These are phyloP conservation scores for Hylaeus anthracinus DNA, from an alignment of 1,140 invertebrate genomes.

Conservation along the genomic window DNA sequence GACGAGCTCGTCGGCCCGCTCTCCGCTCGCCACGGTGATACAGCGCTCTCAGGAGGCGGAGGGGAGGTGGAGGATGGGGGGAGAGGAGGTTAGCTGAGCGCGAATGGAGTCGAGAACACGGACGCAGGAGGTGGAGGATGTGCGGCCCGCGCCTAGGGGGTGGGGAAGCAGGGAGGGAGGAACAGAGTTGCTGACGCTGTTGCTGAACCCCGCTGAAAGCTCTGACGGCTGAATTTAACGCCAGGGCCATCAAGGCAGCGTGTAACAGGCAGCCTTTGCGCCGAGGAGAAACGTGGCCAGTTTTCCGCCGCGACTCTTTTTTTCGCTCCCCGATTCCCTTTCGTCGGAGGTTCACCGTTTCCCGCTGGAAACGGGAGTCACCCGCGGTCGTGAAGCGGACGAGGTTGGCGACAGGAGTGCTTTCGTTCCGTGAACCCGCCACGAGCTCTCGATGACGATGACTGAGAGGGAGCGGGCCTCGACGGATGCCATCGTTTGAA, in stretches of 20 bases:
- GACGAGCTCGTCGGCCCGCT: conserved; percentile 63
- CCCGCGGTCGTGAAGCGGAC: background rate
- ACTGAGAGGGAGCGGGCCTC: background rate
- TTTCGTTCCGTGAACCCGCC: conserved; percentile 15
- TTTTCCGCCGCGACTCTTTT: conserved; percentile 26
- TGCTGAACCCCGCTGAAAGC: conserved; percentile 56
- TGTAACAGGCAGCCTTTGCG: conserved; percentile 40
- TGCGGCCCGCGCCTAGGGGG: background rate
- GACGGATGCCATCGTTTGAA: background rate
- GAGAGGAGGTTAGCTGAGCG: conserved; percentile 5
- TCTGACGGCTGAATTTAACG: conserved; percentile 73
- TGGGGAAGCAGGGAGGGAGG: conserved; percentile 38
- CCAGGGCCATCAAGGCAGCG: conserved; percentile 59
- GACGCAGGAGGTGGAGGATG: conserved; percentile 8
- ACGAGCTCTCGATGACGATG: conserved; percentile 19
- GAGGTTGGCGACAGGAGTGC: background rate
- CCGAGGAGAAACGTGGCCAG: conserved; percentile 42
- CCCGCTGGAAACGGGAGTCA: background rate
- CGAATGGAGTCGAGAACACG: conserved; percentile 27
- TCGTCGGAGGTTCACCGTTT: background rate
- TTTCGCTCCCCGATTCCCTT: conserved; percentile 2
- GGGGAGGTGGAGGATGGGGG: conserved; percentile 14
- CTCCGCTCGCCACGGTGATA: conserved; percentile 33
- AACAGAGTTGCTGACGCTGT: conserved; percentile 49
- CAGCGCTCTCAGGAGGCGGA: background rate